phyloP scores from a whole-genome alignment of 2,888 invertebrate genomes.

The Agonum fuliginosum region DNA sequence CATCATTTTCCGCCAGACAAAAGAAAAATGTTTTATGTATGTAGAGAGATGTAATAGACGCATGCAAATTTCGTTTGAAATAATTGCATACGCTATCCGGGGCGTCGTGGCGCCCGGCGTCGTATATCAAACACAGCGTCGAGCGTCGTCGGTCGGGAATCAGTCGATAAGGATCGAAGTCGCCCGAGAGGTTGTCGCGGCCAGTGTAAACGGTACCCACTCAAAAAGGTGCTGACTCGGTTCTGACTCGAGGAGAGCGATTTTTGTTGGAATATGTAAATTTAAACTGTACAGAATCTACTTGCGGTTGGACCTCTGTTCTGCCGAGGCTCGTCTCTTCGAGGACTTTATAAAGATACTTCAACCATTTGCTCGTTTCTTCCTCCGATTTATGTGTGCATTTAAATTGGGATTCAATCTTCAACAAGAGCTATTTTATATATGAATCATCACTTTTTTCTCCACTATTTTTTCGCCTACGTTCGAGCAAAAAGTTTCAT shows the following conservation, averaged over 20 bases:
- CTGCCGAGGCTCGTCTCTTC: constrained; percentile 20
- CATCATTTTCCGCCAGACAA: constrained; percentile 47
- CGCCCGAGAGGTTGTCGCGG: constrained; percentile 35
- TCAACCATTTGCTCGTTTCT: constrained; percentile 50
- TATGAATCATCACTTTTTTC: constrained; percentile 53
- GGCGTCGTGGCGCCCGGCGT: constrained; percentile 45
- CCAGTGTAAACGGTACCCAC: constrained; percentile 66
- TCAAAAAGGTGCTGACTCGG: constrained; percentile 67
- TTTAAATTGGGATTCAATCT: constrained; percentile 53
- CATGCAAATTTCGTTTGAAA: constrained; percentile 62
- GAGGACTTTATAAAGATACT: constrained; percentile 58
- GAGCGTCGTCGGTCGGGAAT: background rate
- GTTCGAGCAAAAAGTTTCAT: background rate
- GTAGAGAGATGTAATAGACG: constrained; percentile 59
- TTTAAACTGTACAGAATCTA: constrained; percentile 63
- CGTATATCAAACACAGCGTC: constrained; percentile 61
- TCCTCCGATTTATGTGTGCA: constrained; percentile 49
- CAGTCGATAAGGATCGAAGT: constrained; percentile 42
- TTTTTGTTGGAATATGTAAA: constrained; percentile 73
- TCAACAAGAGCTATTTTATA: constrained; percentile 45
- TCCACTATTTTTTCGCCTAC: background rate
- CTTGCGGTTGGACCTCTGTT: constrained; percentile 27
- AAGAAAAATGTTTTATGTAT: constrained; percentile 59
- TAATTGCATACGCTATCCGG: constrained; percentile 61
- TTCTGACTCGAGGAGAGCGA: constrained; percentile 64